Evolutionary conservation across 2,113 vertebrate species (phyloP).

Genomic region (Myotis yumanensis): DNA sequence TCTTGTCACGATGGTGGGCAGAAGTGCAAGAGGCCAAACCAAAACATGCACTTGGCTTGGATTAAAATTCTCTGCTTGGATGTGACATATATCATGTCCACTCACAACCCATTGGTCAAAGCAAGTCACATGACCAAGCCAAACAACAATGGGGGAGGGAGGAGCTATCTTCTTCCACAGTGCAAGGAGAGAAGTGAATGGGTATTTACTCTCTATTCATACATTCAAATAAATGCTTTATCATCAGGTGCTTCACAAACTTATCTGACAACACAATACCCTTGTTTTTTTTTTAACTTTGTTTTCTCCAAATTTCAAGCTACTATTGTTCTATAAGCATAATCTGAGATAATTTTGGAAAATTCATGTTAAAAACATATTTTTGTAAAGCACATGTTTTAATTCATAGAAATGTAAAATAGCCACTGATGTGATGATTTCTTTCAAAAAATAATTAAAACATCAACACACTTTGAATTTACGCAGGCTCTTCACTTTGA

Average conservation of each 20-base stretch:
- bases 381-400: not conserved
- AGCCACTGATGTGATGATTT: not conserved
- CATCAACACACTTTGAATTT: not conserved
- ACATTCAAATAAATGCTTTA: not conserved
- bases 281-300: not conserved
- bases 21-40: not conserved
- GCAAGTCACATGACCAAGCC: not conserved
- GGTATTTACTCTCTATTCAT: not conserved
- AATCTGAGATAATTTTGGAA: not conserved
- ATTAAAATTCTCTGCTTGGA: not conserved
- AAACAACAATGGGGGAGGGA: not conserved
- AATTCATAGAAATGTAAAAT: not conserved
- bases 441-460: not conserved
- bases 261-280: not conserved
- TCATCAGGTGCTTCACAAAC: not conserved
- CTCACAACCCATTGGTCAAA: not conserved
- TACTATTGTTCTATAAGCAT: not conserved
- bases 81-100: not conserved
- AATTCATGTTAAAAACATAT: not conserved
- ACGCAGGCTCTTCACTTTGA: not conserved
- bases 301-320: not conserved
- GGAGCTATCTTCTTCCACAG: not conserved
- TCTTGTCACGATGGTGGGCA: not conserved
- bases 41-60: not conserved
- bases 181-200: not conserved